Evolutionary conservation across 2,888 invertebrate species (phyloP).

Genomic region (Andrena minutula): DNA sequence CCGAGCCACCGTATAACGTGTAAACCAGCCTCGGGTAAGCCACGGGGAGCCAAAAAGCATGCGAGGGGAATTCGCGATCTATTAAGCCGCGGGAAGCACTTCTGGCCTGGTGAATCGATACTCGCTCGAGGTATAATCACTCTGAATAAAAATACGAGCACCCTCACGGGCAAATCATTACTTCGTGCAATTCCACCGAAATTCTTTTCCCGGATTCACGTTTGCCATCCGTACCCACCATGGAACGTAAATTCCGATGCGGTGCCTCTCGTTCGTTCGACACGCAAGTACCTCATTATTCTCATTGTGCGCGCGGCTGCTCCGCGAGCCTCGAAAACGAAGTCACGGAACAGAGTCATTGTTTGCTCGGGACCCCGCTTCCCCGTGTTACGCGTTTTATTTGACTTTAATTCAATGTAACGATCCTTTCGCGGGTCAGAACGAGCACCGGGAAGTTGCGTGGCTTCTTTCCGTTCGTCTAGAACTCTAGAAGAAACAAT

Average conservation of each 20-base stretch:
- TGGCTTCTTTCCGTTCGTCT: slow-evolving; percentile 32
- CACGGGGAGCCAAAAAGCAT: neutral
- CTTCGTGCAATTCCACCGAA: neutral
- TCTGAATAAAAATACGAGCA: neutral
- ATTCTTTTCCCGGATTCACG: neutral
- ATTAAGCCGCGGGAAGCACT: slow-evolving; percentile 10
- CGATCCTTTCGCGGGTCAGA: slow-evolving; percentile 50
- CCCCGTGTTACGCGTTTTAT: slow-evolving; percentile 31
- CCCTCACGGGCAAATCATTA: neutral
- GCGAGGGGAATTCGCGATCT: slow-evolving; percentile 1
- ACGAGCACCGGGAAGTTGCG: slow-evolving; percentile 49
- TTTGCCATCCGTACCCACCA: neutral
- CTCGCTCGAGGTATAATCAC: neutral
- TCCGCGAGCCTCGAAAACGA: slow-evolving; percentile 18
- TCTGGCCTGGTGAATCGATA: neutral
- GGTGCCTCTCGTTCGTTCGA: neutral
- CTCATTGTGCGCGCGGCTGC: slow-evolving; percentile 4
- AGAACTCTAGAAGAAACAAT: slow-evolving; percentile 58
- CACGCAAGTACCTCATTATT: slow-evolving; percentile 32
- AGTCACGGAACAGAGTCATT: slow-evolving; percentile 7
- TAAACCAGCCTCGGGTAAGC: slow-evolving; percentile 20
- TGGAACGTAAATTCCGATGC: slow-evolving; percentile 1
- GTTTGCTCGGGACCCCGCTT: neutral
- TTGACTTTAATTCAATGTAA: slow-evolving; percentile 70
- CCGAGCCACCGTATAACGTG: slow-evolving; percentile 9